Conservation (phyloP, 2,888 invertebrate genomes). For the Eurytoma californica region DNA sequence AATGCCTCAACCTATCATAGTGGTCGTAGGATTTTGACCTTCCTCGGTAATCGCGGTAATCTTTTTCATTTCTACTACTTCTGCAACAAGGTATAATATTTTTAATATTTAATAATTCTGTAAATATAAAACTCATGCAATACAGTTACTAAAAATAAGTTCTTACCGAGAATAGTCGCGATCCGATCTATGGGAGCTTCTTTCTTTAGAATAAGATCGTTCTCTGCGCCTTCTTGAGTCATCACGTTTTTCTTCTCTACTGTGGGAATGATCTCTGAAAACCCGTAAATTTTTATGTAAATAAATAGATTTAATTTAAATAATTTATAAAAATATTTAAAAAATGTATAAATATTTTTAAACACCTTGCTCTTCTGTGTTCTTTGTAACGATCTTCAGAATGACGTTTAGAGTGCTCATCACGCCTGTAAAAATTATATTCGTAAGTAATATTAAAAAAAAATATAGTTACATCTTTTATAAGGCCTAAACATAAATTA, state of each 20-base stretch:
- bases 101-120: not conserved
- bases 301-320: not conserved
- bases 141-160: not conserved
- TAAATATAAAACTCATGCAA: not conserved
- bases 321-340: not conserved
- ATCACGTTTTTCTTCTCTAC: conserved; percentile 22
- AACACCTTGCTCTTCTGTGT: conserved; percentile 28
- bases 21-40: conserved; percentile 26
- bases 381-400: conserved; percentile 27
- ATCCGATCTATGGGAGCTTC: conserved; percentile 33
- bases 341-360: not conserved
- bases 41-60: conserved; percentile 15
- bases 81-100: conserved; percentile 8
- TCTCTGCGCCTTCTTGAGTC: conserved; percentile 16
- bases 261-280: conserved; percentile 28
- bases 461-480: not conserved
- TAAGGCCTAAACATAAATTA: not conserved
- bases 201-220: conserved; percentile 35
- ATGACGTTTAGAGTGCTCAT: conserved; percentile 5
- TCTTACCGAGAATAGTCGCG: conserved; percentile 40
- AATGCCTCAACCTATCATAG: conserved; percentile 8
- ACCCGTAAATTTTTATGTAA: not conserved
- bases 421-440: conserved; percentile 6
- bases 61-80: conserved; percentile 33
- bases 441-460: not conserved